Evolutionary conservation across 2,797 vertebrate species (phyloP).

Genomic region (Pagetopsis macropterus): DNA sequence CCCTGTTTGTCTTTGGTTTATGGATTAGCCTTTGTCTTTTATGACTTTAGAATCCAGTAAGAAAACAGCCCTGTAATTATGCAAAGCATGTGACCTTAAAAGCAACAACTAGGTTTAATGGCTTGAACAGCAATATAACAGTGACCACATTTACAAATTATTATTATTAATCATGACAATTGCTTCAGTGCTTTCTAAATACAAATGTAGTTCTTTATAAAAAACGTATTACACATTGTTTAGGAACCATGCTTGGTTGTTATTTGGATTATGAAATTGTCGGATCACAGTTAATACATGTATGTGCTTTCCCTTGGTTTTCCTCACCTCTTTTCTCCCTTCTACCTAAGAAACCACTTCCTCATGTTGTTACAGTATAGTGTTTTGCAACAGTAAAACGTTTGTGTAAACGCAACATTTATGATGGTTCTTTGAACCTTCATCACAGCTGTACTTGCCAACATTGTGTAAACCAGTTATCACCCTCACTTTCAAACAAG

Average conservation of each 20-base stretch:
- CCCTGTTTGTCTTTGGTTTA: slow-evolving; percentile 29
- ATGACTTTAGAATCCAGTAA: slow-evolving; percentile 45
- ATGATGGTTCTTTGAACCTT: slow-evolving; percentile 44
- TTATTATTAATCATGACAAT: neutral
- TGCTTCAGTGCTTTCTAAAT: neutral
- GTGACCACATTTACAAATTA: neutral
- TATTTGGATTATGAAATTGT: neutral
- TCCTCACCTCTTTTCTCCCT: too few species aligned
- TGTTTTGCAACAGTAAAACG: neutral
- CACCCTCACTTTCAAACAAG: neutral
- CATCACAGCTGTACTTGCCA: neutral
- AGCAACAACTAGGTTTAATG: slow-evolving; percentile 4
- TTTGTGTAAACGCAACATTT: slow-evolving; percentile 30
- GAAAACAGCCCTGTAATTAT: slow-evolving; percentile 13
- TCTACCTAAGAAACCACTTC: too few species aligned
- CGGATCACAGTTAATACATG: neutral
- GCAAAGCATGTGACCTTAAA: slow-evolving; percentile 46
- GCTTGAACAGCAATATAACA: neutral
- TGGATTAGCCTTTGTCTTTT: slow-evolving; percentile 43
- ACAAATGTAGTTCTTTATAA: neutral
- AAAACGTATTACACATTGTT: neutral
- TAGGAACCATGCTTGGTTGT: neutral
- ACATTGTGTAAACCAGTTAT: neutral
- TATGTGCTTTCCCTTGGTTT: too few species aligned
- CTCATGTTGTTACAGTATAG: too few species aligned